These are phyloP conservation scores for Trissoscelio sp. DNA, from an alignment of 2,888 invertebrate genomes.

Conservation along the genomic window DNA sequence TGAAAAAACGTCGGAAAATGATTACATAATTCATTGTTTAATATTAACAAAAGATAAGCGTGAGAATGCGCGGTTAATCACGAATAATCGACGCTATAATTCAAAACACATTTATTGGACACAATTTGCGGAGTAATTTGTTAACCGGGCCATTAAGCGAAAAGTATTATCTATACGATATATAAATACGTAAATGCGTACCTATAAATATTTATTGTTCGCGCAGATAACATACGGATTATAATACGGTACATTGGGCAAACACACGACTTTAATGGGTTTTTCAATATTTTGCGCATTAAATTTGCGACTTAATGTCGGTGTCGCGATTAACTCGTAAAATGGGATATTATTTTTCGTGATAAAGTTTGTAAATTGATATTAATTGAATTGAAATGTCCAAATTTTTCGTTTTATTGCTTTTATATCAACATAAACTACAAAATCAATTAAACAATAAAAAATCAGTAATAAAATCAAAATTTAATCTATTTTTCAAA, in stretches of 20 bases:
- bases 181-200: conserved; percentile 27
- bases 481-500: no score
- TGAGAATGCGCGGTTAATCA: conserved; percentile 21
- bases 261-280: conserved; percentile 34
- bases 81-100: conserved; percentile 26
- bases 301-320: conserved; percentile 19
- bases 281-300: conserved; percentile 35
- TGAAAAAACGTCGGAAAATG: background rate
- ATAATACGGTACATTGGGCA: conserved; percentile 38
- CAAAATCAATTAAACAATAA: no score
- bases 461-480: no score
- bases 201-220: conserved; percentile 52
- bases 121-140: conserved; percentile 37
- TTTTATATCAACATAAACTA: no score
- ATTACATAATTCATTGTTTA: background rate
- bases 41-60: conserved; percentile 18
- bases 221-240: conserved; percentile 34
- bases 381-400: conserved; percentile 13
- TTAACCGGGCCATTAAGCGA: conserved; percentile 25
- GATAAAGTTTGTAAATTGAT: background rate
- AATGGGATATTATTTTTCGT: conserved; percentile 8
- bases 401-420: no score
- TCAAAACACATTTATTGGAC: conserved; percentile 35
- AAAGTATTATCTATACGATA: conserved; percentile 51
- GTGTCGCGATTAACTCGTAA: conserved; percentile 38